A percentile compares a stretch with the other conserved stretches of the same genome.
Conservation (phyloP, 2,888 invertebrate species). For the Trichopoda pennipes region DNA sequence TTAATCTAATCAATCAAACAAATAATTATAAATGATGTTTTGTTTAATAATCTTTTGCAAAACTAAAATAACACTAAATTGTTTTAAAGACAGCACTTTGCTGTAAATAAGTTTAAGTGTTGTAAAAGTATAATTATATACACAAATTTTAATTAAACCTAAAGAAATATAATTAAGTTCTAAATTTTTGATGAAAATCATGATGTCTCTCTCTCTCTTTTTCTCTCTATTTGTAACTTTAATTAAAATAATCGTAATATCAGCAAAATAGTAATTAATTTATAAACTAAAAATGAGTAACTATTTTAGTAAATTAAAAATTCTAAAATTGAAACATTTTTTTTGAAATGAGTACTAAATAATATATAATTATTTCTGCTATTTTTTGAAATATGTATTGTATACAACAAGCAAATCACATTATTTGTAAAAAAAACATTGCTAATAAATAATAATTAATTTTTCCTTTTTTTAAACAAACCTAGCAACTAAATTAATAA, state of each 20-base stretch:
- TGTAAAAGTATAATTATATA: conserved; percentile 44
- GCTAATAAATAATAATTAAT: conserved; percentile 6
- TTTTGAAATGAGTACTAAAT: conserved; percentile 46
- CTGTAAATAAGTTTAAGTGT: conserved; percentile 42
- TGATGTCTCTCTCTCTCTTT: conserved; percentile 9
- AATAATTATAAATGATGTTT: conserved; percentile 37
- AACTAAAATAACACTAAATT: conserved; percentile 45
- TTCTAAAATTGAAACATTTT: conserved; percentile 36
- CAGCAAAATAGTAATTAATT: conserved; percentile 34
- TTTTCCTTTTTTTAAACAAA: conserved; percentile 26
- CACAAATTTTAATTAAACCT: conserved; percentile 15
- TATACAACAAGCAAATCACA: conserved; percentile 32
- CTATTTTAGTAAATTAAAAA: conserved; percentile 52
- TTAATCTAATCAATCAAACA: conserved; percentile 28
- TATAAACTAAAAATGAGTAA: conserved; percentile 59
- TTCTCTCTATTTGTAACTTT: not conserved
- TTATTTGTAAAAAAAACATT: conserved; percentile 50
- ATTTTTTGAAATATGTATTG: conserved; percentile 63
- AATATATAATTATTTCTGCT: conserved; percentile 42
- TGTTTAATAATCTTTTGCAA: conserved; percentile 42
- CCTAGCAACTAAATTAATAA: conserved; percentile 22
- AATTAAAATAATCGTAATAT: too few species aligned
- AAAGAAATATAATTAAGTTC: conserved; percentile 48
- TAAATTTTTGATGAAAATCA: conserved; percentile 48
- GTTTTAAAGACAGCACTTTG: conserved; percentile 60